Percentiles rank a stretch among this genome's conserved stretches.
Conservation (phyloP, 1,140 invertebrate genomes). For the Diachasmimorpha longicaudata region DNA sequence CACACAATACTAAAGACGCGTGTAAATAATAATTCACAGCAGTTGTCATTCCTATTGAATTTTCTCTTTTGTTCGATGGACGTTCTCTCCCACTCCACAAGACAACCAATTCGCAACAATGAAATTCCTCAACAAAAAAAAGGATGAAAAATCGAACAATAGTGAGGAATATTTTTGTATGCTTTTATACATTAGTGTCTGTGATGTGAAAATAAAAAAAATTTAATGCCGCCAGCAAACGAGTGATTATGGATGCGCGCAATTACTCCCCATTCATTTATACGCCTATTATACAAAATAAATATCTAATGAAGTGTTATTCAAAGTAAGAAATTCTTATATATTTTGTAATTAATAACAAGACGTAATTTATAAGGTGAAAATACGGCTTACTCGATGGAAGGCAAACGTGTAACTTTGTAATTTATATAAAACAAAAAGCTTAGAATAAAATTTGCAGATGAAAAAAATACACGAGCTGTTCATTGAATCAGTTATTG, state of each 20-base stretch:
- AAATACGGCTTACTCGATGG: not conserved
- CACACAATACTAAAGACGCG: not conserved
- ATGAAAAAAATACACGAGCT: not conserved
- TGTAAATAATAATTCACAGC: not conserved
- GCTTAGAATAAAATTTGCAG: conserved; percentile 6
- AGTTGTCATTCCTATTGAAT: not conserved
- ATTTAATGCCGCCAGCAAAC: not conserved
- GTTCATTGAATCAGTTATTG: not conserved
- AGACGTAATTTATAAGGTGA: conserved; percentile 2
- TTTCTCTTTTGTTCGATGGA: not conserved
- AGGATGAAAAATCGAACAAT: not conserved
- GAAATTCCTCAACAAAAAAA: not conserved
- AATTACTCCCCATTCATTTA: not conserved
- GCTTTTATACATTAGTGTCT: conserved; percentile 26
- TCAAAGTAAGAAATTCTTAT: conserved; percentile 15
- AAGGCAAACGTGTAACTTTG: conserved; percentile 14
- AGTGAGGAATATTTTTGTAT: conserved; percentile 21
- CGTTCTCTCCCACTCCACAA: not conserved
- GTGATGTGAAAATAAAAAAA: not conserved
- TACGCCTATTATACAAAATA: not conserved
- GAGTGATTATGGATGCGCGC: not conserved
- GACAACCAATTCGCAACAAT: not conserved
- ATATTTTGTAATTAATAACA: conserved; percentile 21
- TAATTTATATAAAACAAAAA: conserved; percentile 21
- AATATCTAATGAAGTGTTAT: conserved; percentile 17